A percentile compares a stretch with the other conserved stretches of the same genome.
phyloP scores from a whole-genome alignment of 1,140 invertebrate species.

The Heliconius eleuchia region DNA sequence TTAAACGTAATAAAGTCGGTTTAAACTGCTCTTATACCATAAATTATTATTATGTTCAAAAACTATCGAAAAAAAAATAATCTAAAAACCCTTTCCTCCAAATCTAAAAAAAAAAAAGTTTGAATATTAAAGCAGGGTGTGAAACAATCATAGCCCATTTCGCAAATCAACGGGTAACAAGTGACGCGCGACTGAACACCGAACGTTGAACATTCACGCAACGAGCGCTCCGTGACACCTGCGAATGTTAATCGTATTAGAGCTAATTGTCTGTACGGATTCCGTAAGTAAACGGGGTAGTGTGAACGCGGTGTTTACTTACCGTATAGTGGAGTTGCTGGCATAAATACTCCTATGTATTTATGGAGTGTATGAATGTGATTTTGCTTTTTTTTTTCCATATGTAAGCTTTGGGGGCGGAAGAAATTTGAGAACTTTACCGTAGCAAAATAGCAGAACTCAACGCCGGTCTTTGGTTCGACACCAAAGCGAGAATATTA shows the following conservation, averaged over 20 bases:
- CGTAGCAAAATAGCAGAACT: too few relatives aligned
- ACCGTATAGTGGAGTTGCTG: not conserved
- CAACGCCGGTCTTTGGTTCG: too few relatives aligned
- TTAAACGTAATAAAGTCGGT: too few relatives aligned
- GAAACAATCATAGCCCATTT: slow-evolving; percentile 35
- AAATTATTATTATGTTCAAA: too few relatives aligned
- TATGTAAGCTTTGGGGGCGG: not conserved
- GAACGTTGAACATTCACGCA: slow-evolving; percentile 28
- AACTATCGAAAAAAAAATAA: too few relatives aligned
- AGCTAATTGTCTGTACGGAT: slow-evolving; percentile 76
- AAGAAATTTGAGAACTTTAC: too few relatives aligned
- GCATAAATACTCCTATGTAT: not conserved
- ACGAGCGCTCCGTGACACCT: slow-evolving; percentile 54
- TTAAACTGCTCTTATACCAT: too few relatives aligned
- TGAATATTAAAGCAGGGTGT: not conserved
- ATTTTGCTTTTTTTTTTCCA: not conserved
- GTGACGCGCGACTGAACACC: slow-evolving; percentile 41
- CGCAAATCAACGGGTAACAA: slow-evolving; percentile 41
- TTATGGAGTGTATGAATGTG: not conserved
- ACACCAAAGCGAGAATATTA: too few relatives aligned
- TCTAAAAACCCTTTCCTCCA: too few relatives aligned
- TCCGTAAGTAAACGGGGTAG: slow-evolving; percentile 72
- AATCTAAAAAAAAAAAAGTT: not conserved
- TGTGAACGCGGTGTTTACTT: slow-evolving; percentile 35
- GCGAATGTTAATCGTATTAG: slow-evolving; percentile 70